These are phyloP conservation scores for Anguilla megastoma DNA, from an alignment of 2,797 vertebrate genomes.

Conservation along the genomic window DNA sequence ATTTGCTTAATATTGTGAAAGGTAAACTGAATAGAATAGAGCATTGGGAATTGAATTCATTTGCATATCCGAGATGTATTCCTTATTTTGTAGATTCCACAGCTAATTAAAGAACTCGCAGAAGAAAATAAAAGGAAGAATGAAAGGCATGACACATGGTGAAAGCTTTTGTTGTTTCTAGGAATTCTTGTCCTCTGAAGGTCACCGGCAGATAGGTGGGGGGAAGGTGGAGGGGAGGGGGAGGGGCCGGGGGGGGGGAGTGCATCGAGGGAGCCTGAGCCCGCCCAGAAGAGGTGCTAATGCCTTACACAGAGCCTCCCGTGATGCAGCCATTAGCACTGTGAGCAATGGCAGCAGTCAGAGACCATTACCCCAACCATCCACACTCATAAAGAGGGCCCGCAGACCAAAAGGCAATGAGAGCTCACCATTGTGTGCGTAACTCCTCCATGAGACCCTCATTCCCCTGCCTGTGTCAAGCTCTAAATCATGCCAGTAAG, in stretches of 20 bases:
- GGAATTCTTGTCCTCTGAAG: conserved; percentile 54
- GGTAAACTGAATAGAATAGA: conserved; percentile 17
- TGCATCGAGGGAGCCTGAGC: conserved; percentile 29
- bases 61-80: background rate
- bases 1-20: background rate
- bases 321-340: conserved; percentile 75
- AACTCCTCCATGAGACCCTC: conserved; percentile 58
- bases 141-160: background rate
- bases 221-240: conserved; percentile 10
- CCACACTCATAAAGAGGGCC: conserved; percentile 76
- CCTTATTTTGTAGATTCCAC: background rate
- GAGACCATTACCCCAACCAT: conserved; percentile 76
- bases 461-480: conserved; percentile 32
- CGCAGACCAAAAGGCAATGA: conserved; percentile 41
- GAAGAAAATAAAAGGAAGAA: background rate
- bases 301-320: conserved; percentile 67
- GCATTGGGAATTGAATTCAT: background rate
- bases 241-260: background rate
- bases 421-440: conserved; percentile 63
- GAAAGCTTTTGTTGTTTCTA: conserved; percentile 51
- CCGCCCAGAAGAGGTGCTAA: conserved; percentile 16
- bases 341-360: conserved; percentile 79
- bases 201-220: conserved; percentile 41
- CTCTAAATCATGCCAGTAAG: conserved; percentile 37
- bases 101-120: conserved; percentile 29